Conservation (phyloP, 2,797 vertebrate species). For the Sarcoramphus papa region DNA sequence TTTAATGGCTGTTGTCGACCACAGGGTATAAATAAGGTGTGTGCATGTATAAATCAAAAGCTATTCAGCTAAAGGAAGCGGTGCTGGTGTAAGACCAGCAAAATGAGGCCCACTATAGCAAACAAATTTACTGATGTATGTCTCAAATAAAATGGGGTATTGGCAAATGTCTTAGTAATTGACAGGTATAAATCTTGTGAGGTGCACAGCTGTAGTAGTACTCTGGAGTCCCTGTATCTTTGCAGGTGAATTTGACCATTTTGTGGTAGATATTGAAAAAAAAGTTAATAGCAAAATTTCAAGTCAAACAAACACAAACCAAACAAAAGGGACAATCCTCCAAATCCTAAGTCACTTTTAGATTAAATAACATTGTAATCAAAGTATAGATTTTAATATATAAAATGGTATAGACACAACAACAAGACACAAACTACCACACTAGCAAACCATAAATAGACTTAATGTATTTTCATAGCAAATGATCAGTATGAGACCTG, state of each 20-base stretch:
- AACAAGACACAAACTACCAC: neutral
- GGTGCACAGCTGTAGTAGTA: rapidly evolving
- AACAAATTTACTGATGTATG: neutral
- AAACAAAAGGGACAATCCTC: neutral
- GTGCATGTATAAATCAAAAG: neutral
- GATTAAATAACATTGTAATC: neutral
- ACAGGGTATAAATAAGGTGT: neutral
- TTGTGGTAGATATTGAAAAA: neutral
- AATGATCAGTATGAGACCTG: neutral
- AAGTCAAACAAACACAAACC: neutral
- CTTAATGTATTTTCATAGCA: neutral
- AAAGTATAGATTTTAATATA: neutral
- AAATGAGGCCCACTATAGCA: neutral
- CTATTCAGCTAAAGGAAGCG: neutral
- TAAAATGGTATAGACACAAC: neutral
- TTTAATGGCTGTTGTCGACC: neutral
- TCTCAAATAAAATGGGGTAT: neutral
- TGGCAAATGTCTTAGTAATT: neutral
- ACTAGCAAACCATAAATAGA: neutral
- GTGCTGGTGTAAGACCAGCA: neutral
- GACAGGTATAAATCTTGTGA: neutral
- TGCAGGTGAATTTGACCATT: neutral
- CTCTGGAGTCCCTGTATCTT: neutral
- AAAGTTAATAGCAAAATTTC: neutral
- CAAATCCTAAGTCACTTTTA: neutral